Conservation (phyloP, 2,888 invertebrate species). For the Cremastinae sp. region DNA sequence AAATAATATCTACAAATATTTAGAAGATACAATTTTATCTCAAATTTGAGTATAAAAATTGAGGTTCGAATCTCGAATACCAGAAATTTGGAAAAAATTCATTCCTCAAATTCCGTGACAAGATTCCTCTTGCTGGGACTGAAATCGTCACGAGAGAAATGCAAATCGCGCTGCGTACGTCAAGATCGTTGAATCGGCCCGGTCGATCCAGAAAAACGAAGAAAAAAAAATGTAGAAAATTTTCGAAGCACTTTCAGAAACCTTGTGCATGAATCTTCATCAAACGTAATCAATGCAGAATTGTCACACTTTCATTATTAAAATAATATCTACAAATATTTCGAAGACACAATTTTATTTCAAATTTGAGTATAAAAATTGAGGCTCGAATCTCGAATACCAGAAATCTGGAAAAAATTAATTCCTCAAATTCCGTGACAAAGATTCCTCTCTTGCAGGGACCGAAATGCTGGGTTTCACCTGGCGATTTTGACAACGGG, state of each 20-base stretch:
- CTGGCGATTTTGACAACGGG: conserved; percentile 33
- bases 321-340: too few species aligned
- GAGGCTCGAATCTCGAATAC: not conserved
- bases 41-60: too few species aligned
- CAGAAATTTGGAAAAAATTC: conserved; percentile 51
- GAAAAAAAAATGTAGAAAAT: not conserved
- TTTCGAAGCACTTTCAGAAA: conserved; percentile 1
- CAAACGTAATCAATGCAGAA: not conserved
- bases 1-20: too few species aligned
- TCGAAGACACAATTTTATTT: too few species aligned
- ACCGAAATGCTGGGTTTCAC: conserved; percentile 6
- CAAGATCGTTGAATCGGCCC: conserved; percentile 35
- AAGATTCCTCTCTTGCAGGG: conserved; percentile 16
- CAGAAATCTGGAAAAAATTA: conserved; percentile 51
- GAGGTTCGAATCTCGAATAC: not conserved
- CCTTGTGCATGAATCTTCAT: not conserved
- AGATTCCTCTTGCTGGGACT: conserved; percentile 14
- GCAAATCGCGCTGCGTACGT: conserved; percentile 50
- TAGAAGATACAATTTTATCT: too few species aligned
- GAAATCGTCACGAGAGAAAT: conserved; percentile 44
- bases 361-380: too few species aligned
- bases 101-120: conserved; percentile 60
- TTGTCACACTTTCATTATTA: not conserved
- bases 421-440: conserved; percentile 60
- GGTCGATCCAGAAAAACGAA: conserved; percentile 39